Conservation (phyloP, 2,888 invertebrate species). For the Ceriagrion tenellum region DNA sequence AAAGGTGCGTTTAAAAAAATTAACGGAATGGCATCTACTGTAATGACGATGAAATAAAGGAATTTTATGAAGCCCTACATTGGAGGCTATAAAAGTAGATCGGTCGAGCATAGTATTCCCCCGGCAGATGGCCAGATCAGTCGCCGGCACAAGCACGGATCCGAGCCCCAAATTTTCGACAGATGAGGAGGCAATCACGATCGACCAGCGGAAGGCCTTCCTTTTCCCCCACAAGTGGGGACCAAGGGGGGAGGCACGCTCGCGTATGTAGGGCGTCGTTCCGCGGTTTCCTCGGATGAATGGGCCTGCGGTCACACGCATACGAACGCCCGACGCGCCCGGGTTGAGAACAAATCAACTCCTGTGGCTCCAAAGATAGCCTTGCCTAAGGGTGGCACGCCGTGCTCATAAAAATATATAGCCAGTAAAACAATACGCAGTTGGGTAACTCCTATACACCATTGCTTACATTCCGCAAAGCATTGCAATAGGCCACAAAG, state of each 20-base stretch:
- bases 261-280: neutral
- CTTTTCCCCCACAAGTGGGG: neutral
- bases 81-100: neutral
- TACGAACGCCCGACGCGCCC: neutral
- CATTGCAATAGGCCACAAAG: too few species aligned
- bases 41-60: too few species aligned
- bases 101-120: neutral
- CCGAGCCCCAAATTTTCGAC: neutral
- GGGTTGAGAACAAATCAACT: neutral
- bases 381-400: too few species aligned
- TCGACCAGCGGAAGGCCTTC: neutral
- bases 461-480: too few species aligned
- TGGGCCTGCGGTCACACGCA: neutral
- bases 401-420: too few species aligned
- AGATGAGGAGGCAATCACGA: neutral
- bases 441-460: too few species aligned
- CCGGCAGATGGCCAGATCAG: neutral
- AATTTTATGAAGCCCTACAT: neutral
- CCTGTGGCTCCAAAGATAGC: neutral
- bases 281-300: conserved; percentile 2
- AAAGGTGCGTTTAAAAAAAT: too few species aligned
- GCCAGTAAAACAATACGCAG: too few species aligned
- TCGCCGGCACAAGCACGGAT: neutral
- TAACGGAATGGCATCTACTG: too few species aligned
- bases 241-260: neutral